Evolutionary conservation across 2,888 invertebrate genomes (phyloP), one percentile per base, ranked within the genome.

Genomic region (Aphelenchoides bicaudatus): DNA sequence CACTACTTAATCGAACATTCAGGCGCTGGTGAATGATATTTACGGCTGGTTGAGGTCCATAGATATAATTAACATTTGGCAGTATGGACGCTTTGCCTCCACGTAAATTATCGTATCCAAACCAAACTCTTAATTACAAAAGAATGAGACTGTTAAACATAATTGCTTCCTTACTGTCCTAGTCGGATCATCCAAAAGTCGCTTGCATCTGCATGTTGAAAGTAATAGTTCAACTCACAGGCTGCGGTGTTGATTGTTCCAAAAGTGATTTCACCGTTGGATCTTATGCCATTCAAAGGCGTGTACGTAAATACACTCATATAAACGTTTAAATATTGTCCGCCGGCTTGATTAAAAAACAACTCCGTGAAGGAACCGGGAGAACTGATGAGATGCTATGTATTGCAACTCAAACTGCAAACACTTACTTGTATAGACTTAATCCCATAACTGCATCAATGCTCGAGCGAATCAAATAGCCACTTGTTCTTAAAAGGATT

Each of bases 101-200:
- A 8, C 43, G 43, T 8, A 43, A 19, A 21, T 43, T 43, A 10
- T 10, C 6, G 16, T 25, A 21, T 21, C 16, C 10, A 19, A 43
- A 21, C 23, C 8, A 6, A 6, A 43, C 43, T 10, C 43, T 43
- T 10, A 43, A 43, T 25, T 21, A 43, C 16, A 43, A 8, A 25
- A 43, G 8, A 43, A 21, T 19, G 23, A 43, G 23, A 25, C 8
- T 19, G 23, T 10, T 19, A 25, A 43, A n/a, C n/a, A n/a, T 25
- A 43, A n/a, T n/a, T n/a, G n/a, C n/a, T n/a, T n/a, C n/a, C 43
- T 43, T n/a, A 43, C 43, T 43, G 43, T 6, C 43, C 43, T 10
- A 43, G 21, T n/a, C 23, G 16, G 10, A 43, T 43, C 23, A n/a
- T 43, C 43, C 43, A 43, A 10, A 19, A 21, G n/a, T 25, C 43